Base-by-base conservation (phyloP, 2,797 vertebrate genomes). In the Pitangus sulphuratus region DNA sequence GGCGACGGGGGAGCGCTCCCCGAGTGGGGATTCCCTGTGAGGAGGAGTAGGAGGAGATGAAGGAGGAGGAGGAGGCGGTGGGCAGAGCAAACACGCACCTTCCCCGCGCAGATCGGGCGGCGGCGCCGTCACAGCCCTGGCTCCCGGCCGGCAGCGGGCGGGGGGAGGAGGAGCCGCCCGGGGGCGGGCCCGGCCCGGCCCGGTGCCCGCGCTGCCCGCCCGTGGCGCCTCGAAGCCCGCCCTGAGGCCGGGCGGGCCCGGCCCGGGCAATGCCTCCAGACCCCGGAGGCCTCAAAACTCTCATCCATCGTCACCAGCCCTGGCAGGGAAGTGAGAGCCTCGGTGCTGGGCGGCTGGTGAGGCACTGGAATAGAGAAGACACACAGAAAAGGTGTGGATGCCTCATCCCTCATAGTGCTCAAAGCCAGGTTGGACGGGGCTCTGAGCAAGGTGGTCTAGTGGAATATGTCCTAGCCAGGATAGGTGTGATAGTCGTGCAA, bases 51-150 rank as follows among this genome's bases (percentile, higher is more conserved):
- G 35, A 35, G 3, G 47, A 42, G 15, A 19, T 35, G 18, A 24
- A 26, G 5, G 5, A 56, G 12, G 19, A 35, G 11, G 8, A 47
- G 8, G 64, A 57, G 20, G 79, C 37, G 6, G n/a, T 7, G 15
- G 48, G 60, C 69, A 53, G 11, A 87, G 16, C 50, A 47, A 77
- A 80, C 62, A 96, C 95, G 76, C 90, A 93, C 95, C 95, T 93
- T 91, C 76, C 56, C 84, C 31, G 4, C 0, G 80, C 80, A 15
- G 64, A 7, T 12, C n/a, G 15, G 33, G 31, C 31, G 10, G 12
- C 54, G 2, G 9, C 31, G 1, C 9, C 60, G 20, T 40, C 37
- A 8, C 18, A 10, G 17, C 83, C 39, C 37, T 2, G 18, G 4
- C 8, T 47, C 22, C 21, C 11, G 10, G 19, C 6, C 15, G 6